A percentile compares a stretch with the other conserved stretches of the same genome.
Evolutionary conservation across 2,113 vertebrate species (phyloP).

Genomic region (Lepus americanus): DNA sequence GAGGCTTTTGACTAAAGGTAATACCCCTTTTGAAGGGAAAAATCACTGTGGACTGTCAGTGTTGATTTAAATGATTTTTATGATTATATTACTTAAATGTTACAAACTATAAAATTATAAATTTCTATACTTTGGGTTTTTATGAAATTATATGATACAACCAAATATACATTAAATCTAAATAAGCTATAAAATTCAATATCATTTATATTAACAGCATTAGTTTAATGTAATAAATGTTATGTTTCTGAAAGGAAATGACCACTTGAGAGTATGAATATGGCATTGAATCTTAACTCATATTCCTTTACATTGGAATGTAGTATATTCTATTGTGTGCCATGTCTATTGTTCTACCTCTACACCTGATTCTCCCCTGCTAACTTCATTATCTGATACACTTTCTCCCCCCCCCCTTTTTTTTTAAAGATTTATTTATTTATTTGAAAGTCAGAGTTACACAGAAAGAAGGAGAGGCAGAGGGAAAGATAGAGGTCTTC

Average conservation of each 20-base stretch:
- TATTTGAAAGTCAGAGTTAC: no score
- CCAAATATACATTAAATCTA: neutral
- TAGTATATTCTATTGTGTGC: neutral
- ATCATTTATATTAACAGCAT: neutral
- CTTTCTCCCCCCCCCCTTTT: neutral
- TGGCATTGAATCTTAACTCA: neutral
- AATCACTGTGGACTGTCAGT: neutral
- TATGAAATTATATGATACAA: slow-evolving; percentile 52
- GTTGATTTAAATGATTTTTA: slow-evolving; percentile 52
- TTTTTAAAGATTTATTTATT: no score
- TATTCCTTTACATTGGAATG: neutral
- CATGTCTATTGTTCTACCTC: neutral
- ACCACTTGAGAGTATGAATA: neutral
- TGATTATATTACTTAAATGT: slow-evolving; percentile 37
- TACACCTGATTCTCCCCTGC: neutral
- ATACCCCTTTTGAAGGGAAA: neutral
- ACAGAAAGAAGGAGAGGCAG: no score
- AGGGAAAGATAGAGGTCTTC: no score
- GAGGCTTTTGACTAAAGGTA: neutral
- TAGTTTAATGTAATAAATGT: neutral
- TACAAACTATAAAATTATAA: neutral
- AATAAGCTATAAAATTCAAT: neutral
- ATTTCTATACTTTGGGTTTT: slow-evolving; percentile 1
- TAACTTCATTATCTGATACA: neutral
- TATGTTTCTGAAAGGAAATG: slow-evolving; percentile 26